Base-by-base conservation (phyloP, 1,140 invertebrate genomes). In the Whitmania pigra region DNA sequence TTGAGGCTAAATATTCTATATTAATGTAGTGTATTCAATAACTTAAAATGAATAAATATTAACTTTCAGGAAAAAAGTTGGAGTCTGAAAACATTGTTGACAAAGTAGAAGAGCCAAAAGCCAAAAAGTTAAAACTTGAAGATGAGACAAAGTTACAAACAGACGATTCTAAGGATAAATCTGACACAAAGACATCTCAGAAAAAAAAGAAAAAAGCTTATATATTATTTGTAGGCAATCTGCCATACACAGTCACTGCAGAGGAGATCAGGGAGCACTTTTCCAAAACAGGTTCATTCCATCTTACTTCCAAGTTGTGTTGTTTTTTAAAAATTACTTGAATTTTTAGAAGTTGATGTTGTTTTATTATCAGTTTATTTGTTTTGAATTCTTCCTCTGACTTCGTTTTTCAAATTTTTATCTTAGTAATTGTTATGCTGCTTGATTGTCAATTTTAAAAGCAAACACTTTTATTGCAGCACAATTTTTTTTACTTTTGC, bases 221-320 rank as follows among this genome's bases (percentile, higher is more conserved):
- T 73, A 76, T 79, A 6, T 54, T 79, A 15, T 79, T 79, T 75
- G 75, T 79, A 53, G 78, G 78, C 4, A 79, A 79, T 73, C 74
- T 79, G 15, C 78, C 78, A 20, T 79, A 73, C 71, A 73, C 75
- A 60, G 71, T 78, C 0, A 77, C 76, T 18, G 75, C 77, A 49
- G 78, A 79, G 73, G 77, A 79, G 72, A 71, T 79, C 43, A 75
- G 77, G 68, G 76, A 77, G 63, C 78, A 79, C 69, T 79, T 79
- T 72, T 76, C 77, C 53, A 77, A 78, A 75, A 78, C 78, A 73
- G 78, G 78, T 25, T 25, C 57, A 69, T 20, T 25, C 2, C 7
- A 20, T n/a, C 27, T 60, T 68, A 20, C 67, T 29, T 72, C 54
- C 5, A 71, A 71, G 18, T 71, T 11, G n/a, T n/a, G n/a, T n/a